These are phyloP conservation scores for Scaptomyza parva DNA, from an alignment of 2,888 invertebrate species.

Conservation along the genomic window DNA sequence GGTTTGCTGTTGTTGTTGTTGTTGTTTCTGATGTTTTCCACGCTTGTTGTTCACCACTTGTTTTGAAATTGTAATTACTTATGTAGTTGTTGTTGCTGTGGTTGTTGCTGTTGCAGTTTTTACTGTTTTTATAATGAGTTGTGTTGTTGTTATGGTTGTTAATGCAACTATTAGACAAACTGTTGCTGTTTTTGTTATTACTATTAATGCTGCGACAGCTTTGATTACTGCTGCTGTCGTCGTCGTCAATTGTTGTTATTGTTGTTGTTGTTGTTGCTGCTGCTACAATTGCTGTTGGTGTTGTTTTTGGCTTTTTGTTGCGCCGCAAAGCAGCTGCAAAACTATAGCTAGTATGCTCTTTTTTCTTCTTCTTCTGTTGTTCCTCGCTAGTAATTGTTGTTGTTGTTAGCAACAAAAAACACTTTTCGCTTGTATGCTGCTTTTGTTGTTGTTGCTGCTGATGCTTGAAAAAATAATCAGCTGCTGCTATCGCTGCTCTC, in stretches of 20 bases:
- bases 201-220: conserved; percentile 59
- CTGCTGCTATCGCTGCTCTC: conserved; percentile 51
- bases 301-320: conserved; percentile 75
- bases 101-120: conserved; percentile 54
- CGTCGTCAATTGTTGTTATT: conserved; percentile 53
- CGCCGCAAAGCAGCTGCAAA: conserved; percentile 75
- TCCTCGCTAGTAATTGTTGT: conserved; percentile 42
- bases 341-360: conserved; percentile 68
- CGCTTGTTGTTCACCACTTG: conserved; percentile 68
- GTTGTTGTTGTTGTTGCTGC: conserved; percentile 20
- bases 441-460: conserved; percentile 45
- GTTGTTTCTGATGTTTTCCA: conserved; percentile 55
- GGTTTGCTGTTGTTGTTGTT: conserved; percentile 33
- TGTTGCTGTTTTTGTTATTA: conserved; percentile 41
- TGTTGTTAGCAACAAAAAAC: conserved; percentile 56
- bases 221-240: conserved; percentile 64
- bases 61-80: conserved; percentile 76
- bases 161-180: conserved; percentile 73
- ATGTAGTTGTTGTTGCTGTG: conserved; percentile 60
- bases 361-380: conserved; percentile 63
- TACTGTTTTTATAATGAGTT: conserved; percentile 77
- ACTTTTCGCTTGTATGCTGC: conserved; percentile 57
- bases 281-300: conserved; percentile 22
- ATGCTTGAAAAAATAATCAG: conserved; percentile 63
- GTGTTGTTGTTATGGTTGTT: conserved; percentile 66